These are phyloP conservation scores for Philypnodon macrostomus DNA, from an alignment of 2,797 vertebrate genomes.

Conservation along the genomic window DNA sequence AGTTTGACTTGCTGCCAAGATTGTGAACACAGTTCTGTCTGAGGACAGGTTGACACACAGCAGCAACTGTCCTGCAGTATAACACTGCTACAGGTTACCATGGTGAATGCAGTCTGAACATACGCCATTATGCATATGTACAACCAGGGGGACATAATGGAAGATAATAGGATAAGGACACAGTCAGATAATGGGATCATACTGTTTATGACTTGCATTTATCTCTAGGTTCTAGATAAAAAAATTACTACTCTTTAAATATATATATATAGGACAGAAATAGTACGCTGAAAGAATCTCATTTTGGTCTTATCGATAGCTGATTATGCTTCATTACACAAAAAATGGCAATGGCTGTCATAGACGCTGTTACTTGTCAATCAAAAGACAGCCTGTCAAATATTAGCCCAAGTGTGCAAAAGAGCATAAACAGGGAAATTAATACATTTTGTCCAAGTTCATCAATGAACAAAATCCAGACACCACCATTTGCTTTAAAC, in stretches of 20 bases:
- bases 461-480: not conserved
- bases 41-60: constrained; percentile 44
- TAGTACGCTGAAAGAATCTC: not conserved
- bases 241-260: not conserved
- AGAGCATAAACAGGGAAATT: not conserved
- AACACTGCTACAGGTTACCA: constrained; percentile 31
- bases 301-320: not conserved
- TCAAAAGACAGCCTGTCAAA: not conserved
- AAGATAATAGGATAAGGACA: constrained; percentile 7
- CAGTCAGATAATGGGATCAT: not conserved
- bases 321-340: not conserved
- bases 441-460: not conserved
- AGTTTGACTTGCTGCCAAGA: constrained; percentile 53
- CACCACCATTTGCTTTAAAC: too few species aligned
- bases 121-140: not conserved
- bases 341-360: not conserved
- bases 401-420: not conserved
- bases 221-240: not conserved
- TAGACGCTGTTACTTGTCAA: not conserved
- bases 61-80: constrained; percentile 25
- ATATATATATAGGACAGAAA: too few species aligned
- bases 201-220: not conserved
- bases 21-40: constrained; percentile 27
- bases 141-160: not conserved
- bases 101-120: constrained; percentile 11